These are phyloP conservation scores for Ormyrus rosae DNA, from an alignment of 2,888 invertebrate genomes.

Conservation along the genomic window DNA sequence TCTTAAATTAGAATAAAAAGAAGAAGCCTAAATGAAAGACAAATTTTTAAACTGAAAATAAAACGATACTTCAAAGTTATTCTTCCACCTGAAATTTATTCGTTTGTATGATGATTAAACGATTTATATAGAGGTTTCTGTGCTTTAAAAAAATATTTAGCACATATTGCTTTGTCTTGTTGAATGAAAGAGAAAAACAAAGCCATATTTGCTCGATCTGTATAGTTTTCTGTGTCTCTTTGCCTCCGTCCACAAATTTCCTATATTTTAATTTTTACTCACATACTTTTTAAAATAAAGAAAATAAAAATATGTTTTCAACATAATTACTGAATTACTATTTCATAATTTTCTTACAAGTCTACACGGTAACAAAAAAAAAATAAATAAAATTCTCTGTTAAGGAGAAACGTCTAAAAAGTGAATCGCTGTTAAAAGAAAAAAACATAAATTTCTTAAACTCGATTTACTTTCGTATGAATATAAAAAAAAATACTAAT, in stretches of 20 bases:
- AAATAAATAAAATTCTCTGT: constrained; percentile 13
- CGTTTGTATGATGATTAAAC: too few species aligned
- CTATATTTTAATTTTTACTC: constrained; percentile 49
- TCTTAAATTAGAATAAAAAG: constrained; percentile 7
- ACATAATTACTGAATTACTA: constrained; percentile 48
- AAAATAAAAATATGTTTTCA: constrained; percentile 36
- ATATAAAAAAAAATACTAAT: constrained; percentile 26
- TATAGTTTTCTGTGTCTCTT: constrained; percentile 52
- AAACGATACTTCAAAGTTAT: constrained; percentile 26
- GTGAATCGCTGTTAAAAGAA: constrained; percentile 25
- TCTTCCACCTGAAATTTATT: background rate
- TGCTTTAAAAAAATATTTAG: constrained; percentile 16
- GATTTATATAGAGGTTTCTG: too few species aligned
- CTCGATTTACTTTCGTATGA: constrained; percentile 26
- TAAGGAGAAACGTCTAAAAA: constrained; percentile 51
- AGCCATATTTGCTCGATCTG: constrained; percentile 37
- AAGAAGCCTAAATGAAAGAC: constrained; percentile 44
- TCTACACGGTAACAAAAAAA: constrained; percentile 26
- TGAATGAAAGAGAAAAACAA: constrained; percentile 25
- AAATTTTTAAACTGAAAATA: constrained; percentile 29
- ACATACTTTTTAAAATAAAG: constrained; percentile 22
- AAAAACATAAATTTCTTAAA: constrained; percentile 8
- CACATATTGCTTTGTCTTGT: constrained; percentile 21
- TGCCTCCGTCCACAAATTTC: constrained; percentile 56
- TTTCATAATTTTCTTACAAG: constrained; percentile 52